phyloP scores from a whole-genome alignment of 2,797 vertebrate genomes.

The Scyliorhinus canicula region DNA sequence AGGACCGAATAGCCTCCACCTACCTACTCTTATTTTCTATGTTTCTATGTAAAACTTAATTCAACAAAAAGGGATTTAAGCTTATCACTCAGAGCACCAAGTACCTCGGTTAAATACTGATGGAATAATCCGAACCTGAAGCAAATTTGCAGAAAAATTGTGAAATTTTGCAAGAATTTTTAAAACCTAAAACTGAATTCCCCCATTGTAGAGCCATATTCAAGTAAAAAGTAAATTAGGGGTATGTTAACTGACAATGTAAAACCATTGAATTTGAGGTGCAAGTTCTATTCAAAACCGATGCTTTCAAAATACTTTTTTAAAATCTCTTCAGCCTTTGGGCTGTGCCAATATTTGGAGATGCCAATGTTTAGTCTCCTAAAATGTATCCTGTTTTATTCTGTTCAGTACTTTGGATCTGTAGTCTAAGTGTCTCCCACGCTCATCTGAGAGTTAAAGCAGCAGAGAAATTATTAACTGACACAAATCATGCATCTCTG shows the following conservation, averaged over 20 bases:
- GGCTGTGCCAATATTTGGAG: background rate
- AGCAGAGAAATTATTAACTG: background rate
- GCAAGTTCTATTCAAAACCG: background rate
- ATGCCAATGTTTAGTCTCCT: background rate
- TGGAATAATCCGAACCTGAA: background rate
- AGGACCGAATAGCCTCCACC: too few relatives aligned
- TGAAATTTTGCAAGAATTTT: constrained; percentile 8
- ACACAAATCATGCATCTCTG: background rate
- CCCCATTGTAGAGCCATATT: background rate
- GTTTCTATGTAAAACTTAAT: too few relatives aligned
- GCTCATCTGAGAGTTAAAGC: background rate
- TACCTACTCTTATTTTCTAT: too few relatives aligned
- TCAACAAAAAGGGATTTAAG: background rate
- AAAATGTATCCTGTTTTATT: background rate
- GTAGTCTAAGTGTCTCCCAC: background rate
- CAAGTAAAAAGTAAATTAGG: background rate
- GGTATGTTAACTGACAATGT: background rate
- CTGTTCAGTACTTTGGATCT: background rate
- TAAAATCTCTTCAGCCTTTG: background rate
- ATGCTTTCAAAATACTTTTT: background rate
- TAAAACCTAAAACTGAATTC: background rate
- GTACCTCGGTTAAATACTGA: background rate
- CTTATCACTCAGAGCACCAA: background rate
- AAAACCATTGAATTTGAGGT: background rate
- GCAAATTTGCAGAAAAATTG: background rate